Conservation (phyloP, 1,140 invertebrate genomes). For the Apocrypta bakeri region DNA sequence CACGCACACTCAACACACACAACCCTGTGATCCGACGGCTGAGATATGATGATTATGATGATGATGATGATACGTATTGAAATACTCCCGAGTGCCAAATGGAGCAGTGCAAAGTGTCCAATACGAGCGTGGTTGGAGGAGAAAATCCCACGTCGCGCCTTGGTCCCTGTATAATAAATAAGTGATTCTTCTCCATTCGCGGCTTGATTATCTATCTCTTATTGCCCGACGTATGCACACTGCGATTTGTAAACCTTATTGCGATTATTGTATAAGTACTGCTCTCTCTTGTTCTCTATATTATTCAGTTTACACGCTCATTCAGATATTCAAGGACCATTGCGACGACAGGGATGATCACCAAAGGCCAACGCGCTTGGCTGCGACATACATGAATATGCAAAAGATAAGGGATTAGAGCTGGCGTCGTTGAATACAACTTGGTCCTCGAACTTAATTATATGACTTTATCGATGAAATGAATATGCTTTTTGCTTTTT, state of each 20-base stretch:
- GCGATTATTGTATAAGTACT: background rate
- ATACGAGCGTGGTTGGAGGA: background rate
- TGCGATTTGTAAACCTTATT: background rate
- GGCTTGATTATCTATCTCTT: background rate
- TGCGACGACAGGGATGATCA: background rate
- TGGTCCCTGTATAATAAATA: background rate
- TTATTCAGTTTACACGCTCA: background rate
- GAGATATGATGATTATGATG: conserved; percentile 48
- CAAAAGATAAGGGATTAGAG: conserved; percentile 23
- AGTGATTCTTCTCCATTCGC: background rate
- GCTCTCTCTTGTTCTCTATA: background rate
- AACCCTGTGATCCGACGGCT: conserved; percentile 59
- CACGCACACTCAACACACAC: background rate
- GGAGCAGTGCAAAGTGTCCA: conserved; percentile 49
- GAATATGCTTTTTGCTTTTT: conserved; percentile 37
- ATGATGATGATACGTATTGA: conserved; percentile 53
- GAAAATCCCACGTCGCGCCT: background rate
- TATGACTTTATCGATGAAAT: conserved; percentile 21
- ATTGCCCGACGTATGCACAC: background rate
- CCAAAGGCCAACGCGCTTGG: background rate
- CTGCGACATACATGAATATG: conserved; percentile 27
- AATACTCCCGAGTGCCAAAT: conserved; percentile 71
- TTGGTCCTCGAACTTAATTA: conserved; percentile 32
- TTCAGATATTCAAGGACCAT: background rate
- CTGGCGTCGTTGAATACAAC: conserved; percentile 25